Percentiles rank a stretch among this genome's conserved stretches.
phyloP scores from a whole-genome alignment of 2,888 invertebrate genomes.

The Microctonus hyperodae region DNA sequence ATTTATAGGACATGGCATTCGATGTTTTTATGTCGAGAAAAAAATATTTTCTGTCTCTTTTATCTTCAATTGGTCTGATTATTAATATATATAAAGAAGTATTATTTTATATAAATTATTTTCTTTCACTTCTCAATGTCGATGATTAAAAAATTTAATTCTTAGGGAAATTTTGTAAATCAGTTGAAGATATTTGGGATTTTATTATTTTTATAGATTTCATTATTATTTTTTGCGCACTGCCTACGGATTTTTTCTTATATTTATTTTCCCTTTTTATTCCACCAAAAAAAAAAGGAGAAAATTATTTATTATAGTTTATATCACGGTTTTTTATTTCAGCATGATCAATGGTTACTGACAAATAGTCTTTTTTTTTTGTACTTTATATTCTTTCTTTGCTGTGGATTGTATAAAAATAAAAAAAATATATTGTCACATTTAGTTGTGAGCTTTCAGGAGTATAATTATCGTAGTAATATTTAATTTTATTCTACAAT shows the following conservation, averaged over 20 bases:
- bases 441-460: conserved; percentile 14
- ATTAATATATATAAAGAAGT: no score
- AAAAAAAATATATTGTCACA: conserved; percentile 6
- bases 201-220: not conserved
- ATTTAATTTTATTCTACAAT: conserved; percentile 7
- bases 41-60: conserved; percentile 29
- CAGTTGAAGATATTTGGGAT: not conserved
- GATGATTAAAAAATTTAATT: not conserved
- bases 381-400: not conserved
- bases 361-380: not conserved
- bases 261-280: not conserved
- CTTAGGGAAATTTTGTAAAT: not conserved
- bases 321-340: not conserved
- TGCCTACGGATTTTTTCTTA: not conserved
- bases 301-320: not conserved
- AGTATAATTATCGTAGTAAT: not conserved
- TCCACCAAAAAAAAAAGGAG: not conserved
- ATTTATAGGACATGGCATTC: conserved; percentile 47
- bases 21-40: conserved; percentile 38
- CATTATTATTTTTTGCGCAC: not conserved
- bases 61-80: conserved; percentile 11
- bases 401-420: no score
- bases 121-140: no score
- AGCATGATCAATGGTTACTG: not conserved
- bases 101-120: no score